Evolutionary conservation across 2,113 vertebrate species (phyloP).

Genomic region (Campylomormyrus numenius): DNA sequence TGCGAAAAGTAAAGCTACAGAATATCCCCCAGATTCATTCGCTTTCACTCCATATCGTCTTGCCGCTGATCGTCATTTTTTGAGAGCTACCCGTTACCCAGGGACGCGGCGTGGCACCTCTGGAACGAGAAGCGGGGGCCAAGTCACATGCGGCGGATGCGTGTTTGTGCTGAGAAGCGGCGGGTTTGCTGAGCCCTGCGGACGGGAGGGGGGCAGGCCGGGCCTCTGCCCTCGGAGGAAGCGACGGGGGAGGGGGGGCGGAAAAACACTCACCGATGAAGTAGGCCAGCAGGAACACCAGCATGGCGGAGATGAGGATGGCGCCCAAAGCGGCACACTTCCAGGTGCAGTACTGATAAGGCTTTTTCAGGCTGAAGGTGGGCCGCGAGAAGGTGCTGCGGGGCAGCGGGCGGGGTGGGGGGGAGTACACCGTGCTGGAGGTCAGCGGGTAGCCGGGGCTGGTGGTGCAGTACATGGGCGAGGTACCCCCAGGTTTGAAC

Average conservation of each 20-base stretch:
- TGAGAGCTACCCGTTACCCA: background rate
- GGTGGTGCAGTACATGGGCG: conserved; percentile 92
- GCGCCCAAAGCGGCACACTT: conserved; percentile 93
- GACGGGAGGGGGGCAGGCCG: background rate
- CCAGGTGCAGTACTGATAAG: conserved; percentile 97
- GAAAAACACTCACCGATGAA: conserved; percentile 83
- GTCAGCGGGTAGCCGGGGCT: conserved; percentile 96
- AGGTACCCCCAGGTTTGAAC: conserved; percentile 95
- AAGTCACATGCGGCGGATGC: background rate
- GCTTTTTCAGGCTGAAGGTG: conserved; percentile 95
- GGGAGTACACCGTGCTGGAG: conserved; percentile 97
- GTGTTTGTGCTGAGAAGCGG: background rate
- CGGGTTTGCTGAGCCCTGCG: background rate
- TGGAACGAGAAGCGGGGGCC: background rate
- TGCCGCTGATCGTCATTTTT: background rate
- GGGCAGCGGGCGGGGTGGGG: conserved; percentile 89
- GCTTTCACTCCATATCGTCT: background rate
- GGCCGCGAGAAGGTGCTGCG: conserved; percentile 90
- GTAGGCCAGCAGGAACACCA: conserved; percentile 90
- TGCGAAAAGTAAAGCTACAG: background rate
- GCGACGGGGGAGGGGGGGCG: background rate
- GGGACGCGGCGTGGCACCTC: background rate
- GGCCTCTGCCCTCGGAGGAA: background rate
- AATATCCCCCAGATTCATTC: background rate
- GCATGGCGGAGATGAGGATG: conserved; percentile 84